These are phyloP conservation scores for Pseudopipra pipra DNA, from an alignment of 2,113 vertebrate genomes.

Conservation along the genomic window DNA sequence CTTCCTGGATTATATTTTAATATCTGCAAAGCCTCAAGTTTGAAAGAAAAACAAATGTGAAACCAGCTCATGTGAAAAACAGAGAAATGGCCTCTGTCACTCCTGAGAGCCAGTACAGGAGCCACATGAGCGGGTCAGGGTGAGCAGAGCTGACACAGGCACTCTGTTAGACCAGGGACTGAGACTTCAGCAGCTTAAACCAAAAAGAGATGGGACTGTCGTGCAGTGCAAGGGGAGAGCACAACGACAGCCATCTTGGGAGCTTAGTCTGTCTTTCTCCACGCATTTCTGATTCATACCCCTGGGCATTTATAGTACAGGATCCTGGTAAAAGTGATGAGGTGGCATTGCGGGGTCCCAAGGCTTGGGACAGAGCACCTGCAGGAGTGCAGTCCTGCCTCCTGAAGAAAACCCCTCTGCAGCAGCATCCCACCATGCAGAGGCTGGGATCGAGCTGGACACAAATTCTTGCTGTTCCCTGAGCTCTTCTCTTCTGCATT, in stretches of 20 bases:
- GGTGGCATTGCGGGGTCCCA: background rate
- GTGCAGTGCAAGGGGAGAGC: background rate
- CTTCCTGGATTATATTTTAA: conserved; percentile 65
- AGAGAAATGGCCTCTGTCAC: background rate
- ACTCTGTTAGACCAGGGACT: background rate
- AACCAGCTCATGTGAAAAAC: conserved; percentile 24
- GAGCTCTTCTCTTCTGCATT: background rate
- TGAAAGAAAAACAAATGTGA: conserved; percentile 59
- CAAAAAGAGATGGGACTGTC: rapidly evolving
- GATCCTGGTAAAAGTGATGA: background rate
- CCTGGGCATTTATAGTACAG: background rate
- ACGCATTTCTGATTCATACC: background rate
- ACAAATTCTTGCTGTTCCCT: background rate
- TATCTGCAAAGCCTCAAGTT: conserved; percentile 60
- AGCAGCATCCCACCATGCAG: background rate
- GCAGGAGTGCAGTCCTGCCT: background rate
- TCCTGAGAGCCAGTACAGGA: background rate
- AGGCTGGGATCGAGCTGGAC: background rate
- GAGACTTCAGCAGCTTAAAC: background rate
- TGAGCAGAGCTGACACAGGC: background rate
- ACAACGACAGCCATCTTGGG: background rate
- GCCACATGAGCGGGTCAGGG: background rate
- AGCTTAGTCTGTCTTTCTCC: background rate
- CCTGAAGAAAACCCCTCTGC: background rate
- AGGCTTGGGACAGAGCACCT: background rate